Evolutionary conservation across 2,888 invertebrate genomes (phyloP).

Genomic region (Callimorpha dominula): DNA sequence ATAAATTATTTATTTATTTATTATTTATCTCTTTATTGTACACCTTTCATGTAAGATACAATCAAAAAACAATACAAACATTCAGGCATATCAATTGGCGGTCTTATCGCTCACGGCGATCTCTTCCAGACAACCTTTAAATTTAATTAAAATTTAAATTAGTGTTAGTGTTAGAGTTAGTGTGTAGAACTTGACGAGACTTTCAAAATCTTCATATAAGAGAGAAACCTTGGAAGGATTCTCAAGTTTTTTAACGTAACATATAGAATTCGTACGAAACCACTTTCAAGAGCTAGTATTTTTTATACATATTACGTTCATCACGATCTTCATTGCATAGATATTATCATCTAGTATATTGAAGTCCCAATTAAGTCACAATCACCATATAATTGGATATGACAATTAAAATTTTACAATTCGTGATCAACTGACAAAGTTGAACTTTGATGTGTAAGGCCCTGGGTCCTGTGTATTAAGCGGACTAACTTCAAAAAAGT

Average conservation of each 20-base stretch:
- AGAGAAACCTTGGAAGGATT: too few relatives aligned
- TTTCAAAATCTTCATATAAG: too few relatives aligned
- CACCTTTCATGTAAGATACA: too few relatives aligned
- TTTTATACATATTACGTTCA: not conserved
- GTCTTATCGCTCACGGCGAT: too few relatives aligned
- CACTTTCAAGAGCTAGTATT: not conserved
- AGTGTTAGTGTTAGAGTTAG: too few relatives aligned
- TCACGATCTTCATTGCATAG: slow-evolving; percentile 2
- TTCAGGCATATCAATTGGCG: too few relatives aligned
- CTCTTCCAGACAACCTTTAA: too few relatives aligned
- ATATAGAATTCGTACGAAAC: not conserved
- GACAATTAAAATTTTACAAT: slow-evolving; percentile 43
- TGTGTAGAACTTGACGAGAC: too few relatives aligned
- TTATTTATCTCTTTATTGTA: too few relatives aligned
- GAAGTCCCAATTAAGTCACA: slow-evolving; percentile 9
- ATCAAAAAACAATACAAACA: too few relatives aligned
- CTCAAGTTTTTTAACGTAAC: not conserved
- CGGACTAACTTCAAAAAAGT: not conserved
- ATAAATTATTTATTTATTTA: too few relatives aligned
- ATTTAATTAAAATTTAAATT: too few relatives aligned
- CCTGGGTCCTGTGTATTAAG: not conserved
- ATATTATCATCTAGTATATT: not conserved
- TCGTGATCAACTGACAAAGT: slow-evolving; percentile 38
- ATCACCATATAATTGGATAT: slow-evolving; percentile 27
- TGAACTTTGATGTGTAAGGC: slow-evolving; percentile 36